These are phyloP conservation scores for Sparus aurata DNA, from an alignment of 2,797 vertebrate genomes.

Conservation along the genomic window DNA sequence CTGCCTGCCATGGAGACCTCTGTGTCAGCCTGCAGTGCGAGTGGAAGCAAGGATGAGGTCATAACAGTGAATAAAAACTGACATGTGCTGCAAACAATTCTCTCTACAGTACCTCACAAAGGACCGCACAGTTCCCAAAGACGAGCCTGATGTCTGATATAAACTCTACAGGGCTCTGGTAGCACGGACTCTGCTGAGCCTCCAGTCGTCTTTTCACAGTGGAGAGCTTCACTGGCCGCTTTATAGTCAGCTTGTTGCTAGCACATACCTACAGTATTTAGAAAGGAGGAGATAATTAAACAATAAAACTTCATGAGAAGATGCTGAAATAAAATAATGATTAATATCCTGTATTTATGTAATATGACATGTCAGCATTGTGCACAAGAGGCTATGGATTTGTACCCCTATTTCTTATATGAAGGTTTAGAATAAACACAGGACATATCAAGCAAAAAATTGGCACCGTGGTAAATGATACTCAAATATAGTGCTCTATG, in stretches of 20 bases:
- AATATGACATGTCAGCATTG: background rate
- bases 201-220: slow-evolving; percentile 87
- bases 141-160: slow-evolving; percentile 89
- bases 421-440: background rate
- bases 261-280: slow-evolving; percentile 67
- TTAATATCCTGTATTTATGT: slow-evolving; percentile 3
- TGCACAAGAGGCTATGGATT: background rate
- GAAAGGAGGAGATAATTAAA: slow-evolving; percentile 51
- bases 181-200: slow-evolving; percentile 83
- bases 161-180: slow-evolving; percentile 88
- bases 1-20: slow-evolving; percentile 84
- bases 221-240: slow-evolving; percentile 88
- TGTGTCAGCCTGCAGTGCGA: slow-evolving; percentile 81
- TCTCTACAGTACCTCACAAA: slow-evolving; percentile 84
- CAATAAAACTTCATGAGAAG: slow-evolving; percentile 28
- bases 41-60: background rate
- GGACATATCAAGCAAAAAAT: no score
- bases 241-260: slow-evolving; percentile 88
- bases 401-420: background rate
- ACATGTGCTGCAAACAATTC: background rate
- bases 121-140: slow-evolving; percentile 87
- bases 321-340: slow-evolving; percentile 8
- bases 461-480: no score
- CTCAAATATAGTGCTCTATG: background rate
- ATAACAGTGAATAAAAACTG: background rate